These are phyloP conservation scores for Sesamia nonagrioides DNA, from an alignment of 1,140 invertebrate species.

Conservation along the genomic window DNA sequence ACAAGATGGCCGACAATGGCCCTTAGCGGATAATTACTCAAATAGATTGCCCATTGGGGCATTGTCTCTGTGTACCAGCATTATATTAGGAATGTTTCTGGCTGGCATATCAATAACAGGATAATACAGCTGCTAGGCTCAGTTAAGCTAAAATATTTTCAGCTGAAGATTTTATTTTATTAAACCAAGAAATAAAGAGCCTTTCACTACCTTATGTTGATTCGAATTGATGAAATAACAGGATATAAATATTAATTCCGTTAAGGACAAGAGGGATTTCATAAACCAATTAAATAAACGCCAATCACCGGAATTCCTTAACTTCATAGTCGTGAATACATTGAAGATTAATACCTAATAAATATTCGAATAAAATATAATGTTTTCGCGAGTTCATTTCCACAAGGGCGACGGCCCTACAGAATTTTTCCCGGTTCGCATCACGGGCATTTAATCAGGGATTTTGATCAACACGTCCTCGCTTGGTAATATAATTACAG, in stretches of 20 bases:
- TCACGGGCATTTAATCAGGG: conserved; percentile 81
- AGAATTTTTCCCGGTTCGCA: conserved; percentile 73
- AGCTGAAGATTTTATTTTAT: not conserved
- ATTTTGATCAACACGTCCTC: conserved; percentile 86
- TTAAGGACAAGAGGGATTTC: conserved; percentile 9
- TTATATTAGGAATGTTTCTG: conserved; percentile 74
- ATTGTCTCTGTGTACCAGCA: conserved; percentile 79
- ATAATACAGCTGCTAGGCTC: not conserved
- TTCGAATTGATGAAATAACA: conserved; percentile 8
- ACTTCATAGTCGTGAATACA: conserved; percentile 21
- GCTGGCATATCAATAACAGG: conserved; percentile 53
- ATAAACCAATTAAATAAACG: conserved; percentile 17
- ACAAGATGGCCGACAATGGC: conserved; percentile 86
- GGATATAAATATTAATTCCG: conserved; percentile 10
- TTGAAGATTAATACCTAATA: conserved; percentile 44
- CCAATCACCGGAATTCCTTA: conserved; percentile 32
- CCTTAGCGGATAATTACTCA: conserved; percentile 87
- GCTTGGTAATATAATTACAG: conserved; percentile 86
- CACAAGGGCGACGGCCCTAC: conserved; percentile 37
- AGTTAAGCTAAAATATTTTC: not conserved
- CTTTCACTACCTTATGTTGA: not conserved
- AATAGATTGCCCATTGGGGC: conserved; percentile 86
- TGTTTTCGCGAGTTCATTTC: conserved; percentile 46
- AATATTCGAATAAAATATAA: conserved; percentile 48
- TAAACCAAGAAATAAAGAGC: not conserved